These are phyloP conservation scores for Sepiola atlantica DNA, from an alignment of 2,888 invertebrate species.

Conservation along the genomic window DNA sequence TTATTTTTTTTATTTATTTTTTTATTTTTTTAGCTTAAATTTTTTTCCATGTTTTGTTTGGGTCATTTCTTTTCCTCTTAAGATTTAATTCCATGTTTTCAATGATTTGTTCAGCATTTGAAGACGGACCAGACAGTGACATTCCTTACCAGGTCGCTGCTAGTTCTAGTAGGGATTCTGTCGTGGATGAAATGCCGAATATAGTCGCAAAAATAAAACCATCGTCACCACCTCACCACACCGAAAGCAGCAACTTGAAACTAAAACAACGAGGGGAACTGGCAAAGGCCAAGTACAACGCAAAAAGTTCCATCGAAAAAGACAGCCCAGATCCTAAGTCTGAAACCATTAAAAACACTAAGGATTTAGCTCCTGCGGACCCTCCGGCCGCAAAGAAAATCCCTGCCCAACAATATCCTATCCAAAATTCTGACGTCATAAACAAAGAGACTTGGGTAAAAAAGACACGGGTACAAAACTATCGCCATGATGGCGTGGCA, in stretches of 20 bases:
- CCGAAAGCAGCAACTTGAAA: constrained; percentile 34
- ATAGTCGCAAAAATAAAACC: neutral
- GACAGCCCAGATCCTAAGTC: neutral
- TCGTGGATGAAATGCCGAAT: neutral
- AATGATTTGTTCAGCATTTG: constrained; percentile 46
- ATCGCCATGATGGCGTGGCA: neutral
- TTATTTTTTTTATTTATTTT: neutral
- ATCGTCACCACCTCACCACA: neutral
- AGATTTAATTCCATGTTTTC: constrained; percentile 21
- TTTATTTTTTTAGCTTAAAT: neutral
- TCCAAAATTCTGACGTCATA: neutral
- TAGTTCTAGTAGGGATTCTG: constrained; percentile 15
- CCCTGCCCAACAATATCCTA: neutral
- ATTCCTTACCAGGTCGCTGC: constrained; percentile 42
- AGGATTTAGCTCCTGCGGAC: neutral
- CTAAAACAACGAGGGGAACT: neutral
- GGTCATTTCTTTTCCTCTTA: too few species aligned
- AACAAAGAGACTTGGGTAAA: constrained; percentile 24
- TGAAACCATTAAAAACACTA: neutral
- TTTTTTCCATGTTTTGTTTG: neutral
- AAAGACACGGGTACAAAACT: neutral
- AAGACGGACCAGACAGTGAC: constrained; percentile 33
- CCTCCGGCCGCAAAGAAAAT: neutral
- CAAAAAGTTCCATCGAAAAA: constrained; percentile 34
- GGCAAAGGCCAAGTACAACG: constrained; percentile 19